Percentiles rank a stretch among this genome's conserved stretches.
These are phyloP conservation scores for Chymomyza caudatula DNA, from an alignment of 2,888 invertebrate species.

Conservation along the genomic window DNA sequence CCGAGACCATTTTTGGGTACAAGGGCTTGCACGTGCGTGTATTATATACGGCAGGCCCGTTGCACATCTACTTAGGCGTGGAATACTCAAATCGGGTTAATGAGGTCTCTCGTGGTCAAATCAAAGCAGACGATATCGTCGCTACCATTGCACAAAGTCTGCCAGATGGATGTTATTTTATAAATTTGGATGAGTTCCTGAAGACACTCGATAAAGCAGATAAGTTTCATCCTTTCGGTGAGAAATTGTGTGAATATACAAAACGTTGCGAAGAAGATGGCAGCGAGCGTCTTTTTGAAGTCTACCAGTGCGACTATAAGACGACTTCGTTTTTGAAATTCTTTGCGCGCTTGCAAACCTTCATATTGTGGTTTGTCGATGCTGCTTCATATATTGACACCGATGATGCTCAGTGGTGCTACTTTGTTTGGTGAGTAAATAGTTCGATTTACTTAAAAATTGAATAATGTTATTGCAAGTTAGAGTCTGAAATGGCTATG, in stretches of 20 bases:
- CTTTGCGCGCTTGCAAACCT: constrained; percentile 92
- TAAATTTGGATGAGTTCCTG: constrained; percentile 86
- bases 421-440: constrained; percentile 86
- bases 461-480: no score
- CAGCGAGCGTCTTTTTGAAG: constrained; percentile 83
- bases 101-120: constrained; percentile 79
- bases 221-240: constrained; percentile 87
- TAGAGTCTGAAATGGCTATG: no score
- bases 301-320: constrained; percentile 87
- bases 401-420: constrained; percentile 94
- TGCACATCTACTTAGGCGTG: constrained; percentile 88
- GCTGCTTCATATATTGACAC: constrained; percentile 96
- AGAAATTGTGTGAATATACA: constrained; percentile 82
- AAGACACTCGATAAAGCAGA: constrained; percentile 85
- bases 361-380: constrained; percentile 97
- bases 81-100: constrained; percentile 84
- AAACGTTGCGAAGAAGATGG: constrained; percentile 66
- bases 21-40: constrained; percentile 88
- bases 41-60: constrained; percentile 88
- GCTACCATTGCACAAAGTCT: constrained; percentile 84
- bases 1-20: constrained; percentile 96
- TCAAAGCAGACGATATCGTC: constrained; percentile 87
- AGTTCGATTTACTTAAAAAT: constrained; percentile 6
- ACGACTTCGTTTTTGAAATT: constrained; percentile 87
- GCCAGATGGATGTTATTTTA: constrained; percentile 83